Evolutionary conservation across 2,797 vertebrate species (phyloP).

Genomic region (Liparis tanakae): DNA sequence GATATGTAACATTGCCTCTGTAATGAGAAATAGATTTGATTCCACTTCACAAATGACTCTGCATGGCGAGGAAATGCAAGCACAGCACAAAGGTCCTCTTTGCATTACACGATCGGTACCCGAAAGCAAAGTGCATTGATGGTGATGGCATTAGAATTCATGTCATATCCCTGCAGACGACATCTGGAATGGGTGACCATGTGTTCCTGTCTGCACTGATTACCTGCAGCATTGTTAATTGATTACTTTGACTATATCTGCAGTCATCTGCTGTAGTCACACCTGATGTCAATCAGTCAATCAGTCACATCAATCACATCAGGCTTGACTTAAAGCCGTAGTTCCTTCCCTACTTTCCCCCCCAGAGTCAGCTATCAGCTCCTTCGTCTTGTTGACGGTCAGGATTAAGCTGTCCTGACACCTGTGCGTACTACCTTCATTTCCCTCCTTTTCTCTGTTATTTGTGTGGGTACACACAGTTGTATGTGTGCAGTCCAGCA

Average conservation of each 20-base stretch:
- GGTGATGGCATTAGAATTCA: constrained; percentile 49
- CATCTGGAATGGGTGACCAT: constrained; percentile 58
- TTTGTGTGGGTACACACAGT: not conserved
- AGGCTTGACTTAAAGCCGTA: not conserved
- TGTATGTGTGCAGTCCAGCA: not conserved
- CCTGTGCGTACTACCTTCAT: not conserved
- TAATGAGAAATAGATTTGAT: constrained; percentile 77
- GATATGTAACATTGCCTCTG: constrained; percentile 52
- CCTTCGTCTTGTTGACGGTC: not conserved
- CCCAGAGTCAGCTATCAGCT: not conserved
- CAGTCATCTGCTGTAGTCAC: constrained; percentile 32
- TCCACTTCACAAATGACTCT: constrained; percentile 50
- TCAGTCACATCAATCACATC: not conserved
- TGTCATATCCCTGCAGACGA: constrained; percentile 49
- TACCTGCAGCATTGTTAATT: constrained; percentile 61
- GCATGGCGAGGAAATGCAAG: constrained; percentile 41
- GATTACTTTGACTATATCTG: constrained; percentile 62
- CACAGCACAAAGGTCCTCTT: constrained; percentile 41
- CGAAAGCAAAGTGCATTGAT: constrained; percentile 35
- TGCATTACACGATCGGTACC: constrained; percentile 23
- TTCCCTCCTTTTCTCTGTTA: not conserved
- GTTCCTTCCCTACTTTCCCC: not conserved
- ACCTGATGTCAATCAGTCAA: constrained; percentile 34
- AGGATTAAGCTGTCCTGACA: not conserved
- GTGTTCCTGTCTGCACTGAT: constrained; percentile 69